These are phyloP conservation scores for Thalassoma bifasciatum DNA, from an alignment of 2,113 vertebrate species.

Conservation along the genomic window DNA sequence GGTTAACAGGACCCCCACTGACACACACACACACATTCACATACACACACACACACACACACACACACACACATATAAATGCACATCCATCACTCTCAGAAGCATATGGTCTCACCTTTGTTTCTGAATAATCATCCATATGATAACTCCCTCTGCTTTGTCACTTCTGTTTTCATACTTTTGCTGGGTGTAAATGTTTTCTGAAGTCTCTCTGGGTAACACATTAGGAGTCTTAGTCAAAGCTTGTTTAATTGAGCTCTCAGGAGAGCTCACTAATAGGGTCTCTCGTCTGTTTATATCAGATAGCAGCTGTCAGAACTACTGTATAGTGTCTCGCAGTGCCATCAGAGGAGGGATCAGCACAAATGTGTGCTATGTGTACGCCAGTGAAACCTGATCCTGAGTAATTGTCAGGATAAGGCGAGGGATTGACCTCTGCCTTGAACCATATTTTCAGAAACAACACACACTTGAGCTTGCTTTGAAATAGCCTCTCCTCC, in stretches of 20 bases:
- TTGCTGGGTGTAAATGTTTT: background rate
- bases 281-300: constrained; percentile 39
- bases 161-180: background rate
- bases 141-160: background rate
- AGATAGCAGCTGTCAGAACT: constrained; percentile 30
- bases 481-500: constrained; percentile 66
- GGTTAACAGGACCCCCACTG: constrained; percentile 16
- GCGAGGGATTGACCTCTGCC: constrained; percentile 77
- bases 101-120: constrained; percentile 1
- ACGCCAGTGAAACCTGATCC: constrained; percentile 76
- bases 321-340: constrained; percentile 27
- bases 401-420: constrained; percentile 75
- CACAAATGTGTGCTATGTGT: constrained; percentile 51
- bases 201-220: background rate
- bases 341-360: constrained; percentile 63
- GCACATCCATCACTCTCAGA: background rate
- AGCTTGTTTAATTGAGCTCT: constrained; percentile 13
- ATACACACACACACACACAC: background rate
- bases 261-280: constrained; percentile 17
- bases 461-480: constrained; percentile 73
- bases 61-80: background rate
- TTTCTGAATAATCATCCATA: background rate
- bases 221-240: background rate
- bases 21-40: background rate
- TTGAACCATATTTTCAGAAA: constrained; percentile 76